A percentile compares a stretch with the other conserved stretches of the same genome.
Evolutionary conservation across 2,888 invertebrate species (phyloP).

Genomic region (Machimus rusticus): DNA sequence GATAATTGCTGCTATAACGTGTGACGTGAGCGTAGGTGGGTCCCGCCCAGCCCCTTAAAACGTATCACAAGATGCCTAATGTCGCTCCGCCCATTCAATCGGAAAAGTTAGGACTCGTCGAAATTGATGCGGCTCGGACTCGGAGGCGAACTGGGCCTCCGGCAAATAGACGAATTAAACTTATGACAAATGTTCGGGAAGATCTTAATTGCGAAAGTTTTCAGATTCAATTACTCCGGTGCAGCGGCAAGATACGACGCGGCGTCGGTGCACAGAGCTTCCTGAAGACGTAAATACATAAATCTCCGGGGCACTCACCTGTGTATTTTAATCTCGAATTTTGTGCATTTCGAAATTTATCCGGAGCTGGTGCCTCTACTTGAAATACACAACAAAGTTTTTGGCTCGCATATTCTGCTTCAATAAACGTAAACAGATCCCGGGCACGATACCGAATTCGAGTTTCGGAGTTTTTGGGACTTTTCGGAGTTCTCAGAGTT

Average conservation of each 20-base stretch:
- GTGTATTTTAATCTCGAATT: neutral
- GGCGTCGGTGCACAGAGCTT: neutral
- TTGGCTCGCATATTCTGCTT: slow-evolving; percentile 1
- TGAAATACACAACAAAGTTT: slow-evolving; percentile 1
- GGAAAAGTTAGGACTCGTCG: neutral
- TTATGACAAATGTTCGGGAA: neutral
- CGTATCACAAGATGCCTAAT: neutral
- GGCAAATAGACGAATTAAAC: neutral
- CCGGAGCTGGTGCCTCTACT: neutral
- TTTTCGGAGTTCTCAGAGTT: neutral
- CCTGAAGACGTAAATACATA: neutral
- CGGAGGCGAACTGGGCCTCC: neutral
- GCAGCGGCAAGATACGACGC: neutral
- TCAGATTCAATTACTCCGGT: neutral
- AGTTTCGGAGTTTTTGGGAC: neutral
- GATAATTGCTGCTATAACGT: neutral
- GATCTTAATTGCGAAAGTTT: slow-evolving; percentile 14
- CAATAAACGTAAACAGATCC: slow-evolving; percentile 19
- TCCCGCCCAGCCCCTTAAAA: neutral
- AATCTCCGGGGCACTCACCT: neutral
- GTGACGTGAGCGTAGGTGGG: neutral
- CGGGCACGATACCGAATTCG: neutral
- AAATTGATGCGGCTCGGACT: neutral
- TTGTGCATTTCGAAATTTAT: slow-evolving; percentile 21
- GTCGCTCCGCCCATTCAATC: neutral